These are phyloP conservation scores for Hydropotes inermis DNA, from an alignment of 2,113 vertebrate species.

Conservation along the genomic window DNA sequence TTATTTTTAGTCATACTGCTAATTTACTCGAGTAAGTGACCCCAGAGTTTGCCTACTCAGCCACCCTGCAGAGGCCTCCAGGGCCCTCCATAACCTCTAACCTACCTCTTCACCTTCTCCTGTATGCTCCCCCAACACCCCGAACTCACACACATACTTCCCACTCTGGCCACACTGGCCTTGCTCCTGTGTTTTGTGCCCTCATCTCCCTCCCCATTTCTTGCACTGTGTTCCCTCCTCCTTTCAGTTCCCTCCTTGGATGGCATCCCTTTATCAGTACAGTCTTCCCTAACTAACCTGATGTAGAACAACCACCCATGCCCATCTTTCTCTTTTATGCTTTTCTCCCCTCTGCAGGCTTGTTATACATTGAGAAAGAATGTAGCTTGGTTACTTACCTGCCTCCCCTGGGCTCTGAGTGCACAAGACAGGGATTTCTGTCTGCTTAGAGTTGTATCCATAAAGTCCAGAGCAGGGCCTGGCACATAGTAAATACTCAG, in stretches of 20 bases:
- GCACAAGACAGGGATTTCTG: background rate
- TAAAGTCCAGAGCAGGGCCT: background rate
- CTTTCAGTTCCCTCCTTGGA: background rate
- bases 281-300: background rate
- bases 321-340: background rate
- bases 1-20: background rate
- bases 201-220: background rate
- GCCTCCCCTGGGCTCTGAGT: background rate
- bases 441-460: background rate
- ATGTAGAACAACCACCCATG: too few species aligned
- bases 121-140: fast-evolving
- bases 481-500: background rate
- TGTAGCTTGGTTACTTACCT: background rate
- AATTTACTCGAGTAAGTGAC: background rate
- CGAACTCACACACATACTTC: fast-evolving
- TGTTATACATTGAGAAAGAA: background rate
- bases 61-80: background rate
- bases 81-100: background rate
- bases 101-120: background rate
- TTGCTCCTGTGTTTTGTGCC: background rate
- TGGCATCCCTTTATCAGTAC: background rate
- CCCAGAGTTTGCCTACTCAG: background rate
- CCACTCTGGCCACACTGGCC: too few species aligned
- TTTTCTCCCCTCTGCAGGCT: background rate
- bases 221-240: background rate